A percentile compares a stretch with the other conserved stretches of the same genome.
Evolutionary conservation across 2,888 invertebrate species (phyloP).

Genomic region (Bellardia pandia): DNA sequence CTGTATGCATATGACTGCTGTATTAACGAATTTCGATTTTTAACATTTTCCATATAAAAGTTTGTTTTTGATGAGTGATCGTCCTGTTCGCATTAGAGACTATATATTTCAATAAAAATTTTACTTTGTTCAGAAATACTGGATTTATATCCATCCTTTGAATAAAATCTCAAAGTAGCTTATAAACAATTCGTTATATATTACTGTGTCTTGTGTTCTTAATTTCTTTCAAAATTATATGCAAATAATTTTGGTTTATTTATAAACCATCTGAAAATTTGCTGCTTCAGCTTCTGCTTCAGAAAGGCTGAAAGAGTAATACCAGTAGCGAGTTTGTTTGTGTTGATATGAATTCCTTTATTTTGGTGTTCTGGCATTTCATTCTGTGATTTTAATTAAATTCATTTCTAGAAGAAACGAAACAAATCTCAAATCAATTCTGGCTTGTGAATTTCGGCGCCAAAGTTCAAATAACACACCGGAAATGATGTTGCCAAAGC

Average conservation of each 20-base stretch:
- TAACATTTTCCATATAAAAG: too few species aligned
- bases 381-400: constrained; percentile 63
- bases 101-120: too few species aligned
- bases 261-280: not conserved
- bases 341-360: constrained; percentile 38
- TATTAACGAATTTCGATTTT: too few species aligned
- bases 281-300: not conserved
- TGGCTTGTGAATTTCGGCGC: constrained; percentile 68
- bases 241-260: constrained; percentile 11
- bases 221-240: not conserved
- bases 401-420: constrained; percentile 22
- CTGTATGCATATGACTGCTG: too few species aligned
- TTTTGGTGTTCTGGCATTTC: constrained; percentile 21
- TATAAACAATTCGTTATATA: not conserved
- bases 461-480: constrained; percentile 64
- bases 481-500: constrained; percentile 61
- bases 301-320: constrained; percentile 16
- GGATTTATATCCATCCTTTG: too few species aligned
- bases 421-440: constrained; percentile 60
- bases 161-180: not conserved
- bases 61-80: too few species aligned
- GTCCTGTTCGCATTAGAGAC: too few species aligned
- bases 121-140: too few species aligned
- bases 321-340: constrained; percentile 61
- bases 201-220: not conserved